Evolutionary conservation across 2,888 invertebrate species (phyloP), one percentile per base, ranked within the genome.

Genomic region (Desoria tigrina): DNA sequence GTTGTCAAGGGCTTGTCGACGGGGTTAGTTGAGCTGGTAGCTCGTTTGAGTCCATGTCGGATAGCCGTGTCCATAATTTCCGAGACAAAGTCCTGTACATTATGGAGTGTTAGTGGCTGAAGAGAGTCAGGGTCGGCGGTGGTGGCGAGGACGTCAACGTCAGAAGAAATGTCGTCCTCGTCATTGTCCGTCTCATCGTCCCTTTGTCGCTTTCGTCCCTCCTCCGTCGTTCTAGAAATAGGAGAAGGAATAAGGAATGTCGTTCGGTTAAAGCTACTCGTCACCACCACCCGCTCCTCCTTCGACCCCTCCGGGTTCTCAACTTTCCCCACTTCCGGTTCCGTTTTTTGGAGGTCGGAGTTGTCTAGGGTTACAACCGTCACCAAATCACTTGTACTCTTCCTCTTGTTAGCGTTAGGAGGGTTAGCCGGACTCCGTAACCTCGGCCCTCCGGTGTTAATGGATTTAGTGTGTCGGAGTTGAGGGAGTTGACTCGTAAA

Each of bases 21-120:
- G 24, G 23, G 51, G 51, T 51, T 24, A 21, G 26, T 51, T 26
- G 21, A 21, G 7, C 45, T 45, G 7, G 4, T 11, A 32, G 32
- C 32, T 37, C 42, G 39, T 57, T 42, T 58, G 24, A 58, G 39
- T 6, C 60, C 57, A 16, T 42, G 61, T 61, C 61, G 61, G 2
- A 65, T 28, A 21, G 61, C 65, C 21, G 61, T 65, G 58, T 65
- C 65, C 65, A 65, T 65, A 42, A 65, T 61, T 53, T 65, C 65
- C 4, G 56, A 26, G 18, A 65, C 65, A 61, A 65, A 65, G 57
- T 61, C 51, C 32, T 61, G 51, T 24, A 65, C 50, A 45, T 55
- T 50, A 32, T 50, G 37, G 39, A 42, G 51, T 42, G 26, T 45
- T 14, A 58, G 58, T n/a, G 49, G 58, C 42, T 42, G 58, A 24